Conservation (phyloP, 2,797 vertebrate species). For the Botia almorhae region DNA sequence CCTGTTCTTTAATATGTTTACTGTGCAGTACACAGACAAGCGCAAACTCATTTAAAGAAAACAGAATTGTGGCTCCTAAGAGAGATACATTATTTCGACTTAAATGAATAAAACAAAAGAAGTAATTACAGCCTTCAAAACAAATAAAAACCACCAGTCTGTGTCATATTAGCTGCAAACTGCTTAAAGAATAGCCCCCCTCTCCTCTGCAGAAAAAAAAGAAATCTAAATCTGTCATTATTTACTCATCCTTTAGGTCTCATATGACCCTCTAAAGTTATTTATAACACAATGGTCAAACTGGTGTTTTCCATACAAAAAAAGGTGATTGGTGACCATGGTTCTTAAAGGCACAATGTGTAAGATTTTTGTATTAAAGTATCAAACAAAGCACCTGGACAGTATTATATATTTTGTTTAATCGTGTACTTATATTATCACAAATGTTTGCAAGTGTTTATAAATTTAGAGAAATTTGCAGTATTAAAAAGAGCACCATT, state of each 20-base stretch:
- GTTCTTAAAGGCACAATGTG: no score
- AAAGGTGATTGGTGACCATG: no score
- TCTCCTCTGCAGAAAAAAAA: background rate
- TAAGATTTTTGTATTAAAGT: no score
- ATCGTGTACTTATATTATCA: no score
- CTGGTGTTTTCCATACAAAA: no score
- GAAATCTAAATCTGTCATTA: background rate
- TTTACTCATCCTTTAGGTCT: background rate
- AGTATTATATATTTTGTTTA: no score
- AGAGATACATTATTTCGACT: background rate
- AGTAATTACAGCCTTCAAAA: background rate
- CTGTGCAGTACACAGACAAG: constrained; percentile 38
- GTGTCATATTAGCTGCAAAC: background rate
- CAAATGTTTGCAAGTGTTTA: no score
- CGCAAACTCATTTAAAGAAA: constrained; percentile 18
- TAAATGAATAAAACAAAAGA: background rate
- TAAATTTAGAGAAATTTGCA: no score
- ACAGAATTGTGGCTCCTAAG: constrained; percentile 1
- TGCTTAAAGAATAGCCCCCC: background rate
- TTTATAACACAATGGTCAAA: background rate
- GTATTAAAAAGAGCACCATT: no score
- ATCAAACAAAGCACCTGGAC: no score
- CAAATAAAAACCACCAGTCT: background rate
- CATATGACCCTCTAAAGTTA: background rate
- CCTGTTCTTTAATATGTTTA: constrained; percentile 42